Base-by-base conservation (phyloP, 2,888 invertebrate species). In the Timandra comae region DNA sequence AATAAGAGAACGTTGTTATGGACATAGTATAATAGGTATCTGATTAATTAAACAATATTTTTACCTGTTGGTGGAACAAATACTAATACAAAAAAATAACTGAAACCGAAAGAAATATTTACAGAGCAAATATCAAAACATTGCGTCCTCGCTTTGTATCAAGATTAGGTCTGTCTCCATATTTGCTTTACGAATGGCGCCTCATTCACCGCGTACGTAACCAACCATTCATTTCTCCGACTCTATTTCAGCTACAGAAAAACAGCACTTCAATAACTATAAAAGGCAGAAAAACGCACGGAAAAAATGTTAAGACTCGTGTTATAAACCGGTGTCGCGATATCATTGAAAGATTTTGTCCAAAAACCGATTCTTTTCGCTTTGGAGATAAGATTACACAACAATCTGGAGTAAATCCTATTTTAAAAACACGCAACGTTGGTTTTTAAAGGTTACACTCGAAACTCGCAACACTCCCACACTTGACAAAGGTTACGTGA, bases 361-460 rank as follows among this genome's bases (percentile, higher is more conserved):
- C 58, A 69, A 59, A 62, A 65, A 63, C 64, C 52, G 53, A 61
- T 56, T 51, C 61, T 70, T 74, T 72, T 62, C 60, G 56, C 46
- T 58, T 36, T 30, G 48, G 41, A 76, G 79, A 82, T 82, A 84
- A 82, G 78, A 76, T 73, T 74, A 70, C 57, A 52, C 53, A 60
- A 56, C 68, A 72, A 75, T 80, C 76, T 76, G 69, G 59, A 66
- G 64, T 55, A 71, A 78, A 81, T 82, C 82, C 79, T 64, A 79
- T 81, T 79, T 67, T 51, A 61, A 67, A 70, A 74, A 63, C 73
- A 85, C 79, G 85, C 82, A 73, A 78, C 78, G 67, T 62, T 73
- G 85, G 76, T 68, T 82, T 72, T 66, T 64, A 73, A 74, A 73
- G 71, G 56, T 52, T 60, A 50, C 69, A 70, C 62, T 68, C 52